Base-by-base conservation (phyloP, 2,888 invertebrate species). In the Blomia tropicalis region DNA sequence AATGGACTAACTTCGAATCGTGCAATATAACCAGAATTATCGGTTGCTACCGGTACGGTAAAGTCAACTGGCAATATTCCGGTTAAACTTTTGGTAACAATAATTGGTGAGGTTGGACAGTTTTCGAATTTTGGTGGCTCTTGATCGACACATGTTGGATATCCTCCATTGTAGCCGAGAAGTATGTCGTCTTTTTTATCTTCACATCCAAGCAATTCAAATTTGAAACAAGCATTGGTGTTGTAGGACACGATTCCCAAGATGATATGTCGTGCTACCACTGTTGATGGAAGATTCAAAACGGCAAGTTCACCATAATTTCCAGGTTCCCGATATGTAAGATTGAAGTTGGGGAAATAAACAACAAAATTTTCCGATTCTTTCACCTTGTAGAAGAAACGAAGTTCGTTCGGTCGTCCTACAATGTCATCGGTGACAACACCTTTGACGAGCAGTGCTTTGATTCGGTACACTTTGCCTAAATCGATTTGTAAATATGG, bases 101-200 rank as follows among this genome's bases (percentile, higher is more conserved):
- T 79, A 58, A 93, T 85, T 7, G 92, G 89, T 71, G 89, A 87
- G 70, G 87, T 87, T 4, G 93, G 95, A 70, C 93, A 95, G 71
- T 93, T 92, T 75, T 88, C 87, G 81, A 95, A 95, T 7, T 88
- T 85, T 29, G 93, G 95, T 2, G 93, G 92, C 71, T 93, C 93
- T 70, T 91, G 90, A 74, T 95, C 88, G 69, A 91, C 90, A 74
- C 91, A 92, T 0, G 90, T 86, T 0, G 91, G 91, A 73, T 86
- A 90, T 65, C 89, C 90, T 69, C 89, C 87, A 73, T 91, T 89
- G 71, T 88, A 92, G 63, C 91, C 91, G 43, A 91, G 76, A n/a
- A 89, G 75, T 69, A 88, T 87, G n/a, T 56, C 56, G 59, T 80
- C 79, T 0, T 88, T 86, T 70, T 88, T 89, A 61, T 71, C 76